Percentiles rank a stretch among this genome's conserved stretches.
phyloP scores from a whole-genome alignment of 1,140 invertebrate species.

The Gryllus bimaculatus region DNA sequence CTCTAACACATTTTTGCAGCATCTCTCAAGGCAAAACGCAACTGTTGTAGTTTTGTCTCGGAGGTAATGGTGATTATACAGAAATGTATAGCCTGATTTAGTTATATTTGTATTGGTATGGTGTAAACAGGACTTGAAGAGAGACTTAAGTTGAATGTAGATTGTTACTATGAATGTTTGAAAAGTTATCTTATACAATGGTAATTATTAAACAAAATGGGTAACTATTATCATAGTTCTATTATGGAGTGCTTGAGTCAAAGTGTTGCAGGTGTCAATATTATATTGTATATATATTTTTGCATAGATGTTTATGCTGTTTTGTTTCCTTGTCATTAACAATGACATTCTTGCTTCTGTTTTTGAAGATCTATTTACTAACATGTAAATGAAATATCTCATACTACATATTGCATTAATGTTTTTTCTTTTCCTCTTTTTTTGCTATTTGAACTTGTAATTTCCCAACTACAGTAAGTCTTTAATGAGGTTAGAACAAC shows the following conservation, averaged over 20 bases:
- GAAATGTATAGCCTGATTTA: too few relatives aligned
- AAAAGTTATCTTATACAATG: too few relatives aligned
- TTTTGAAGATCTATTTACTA: background rate
- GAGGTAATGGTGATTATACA: too few relatives aligned
- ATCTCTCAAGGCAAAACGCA: too few relatives aligned
- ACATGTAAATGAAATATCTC: background rate
- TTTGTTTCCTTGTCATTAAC: background rate
- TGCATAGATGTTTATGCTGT: background rate
- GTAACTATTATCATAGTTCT: too few relatives aligned
- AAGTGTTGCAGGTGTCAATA: too few relatives aligned
- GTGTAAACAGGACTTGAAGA: background rate
- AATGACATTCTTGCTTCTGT: background rate
- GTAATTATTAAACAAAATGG: too few relatives aligned
- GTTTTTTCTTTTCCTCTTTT: background rate
- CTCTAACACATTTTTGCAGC: too few relatives aligned
- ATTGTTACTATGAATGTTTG: background rate
- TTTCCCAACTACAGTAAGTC: background rate
- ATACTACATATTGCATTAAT: background rate
- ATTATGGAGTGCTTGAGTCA: too few relatives aligned
- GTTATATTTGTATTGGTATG: background rate
- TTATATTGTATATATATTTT: background rate
- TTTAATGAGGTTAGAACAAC: background rate
- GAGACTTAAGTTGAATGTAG: background rate
- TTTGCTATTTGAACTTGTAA: background rate
- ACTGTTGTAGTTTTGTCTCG: too few relatives aligned